phyloP scores from a whole-genome alignment of 2,113 vertebrate species.

The Malurus melanocephalus region DNA sequence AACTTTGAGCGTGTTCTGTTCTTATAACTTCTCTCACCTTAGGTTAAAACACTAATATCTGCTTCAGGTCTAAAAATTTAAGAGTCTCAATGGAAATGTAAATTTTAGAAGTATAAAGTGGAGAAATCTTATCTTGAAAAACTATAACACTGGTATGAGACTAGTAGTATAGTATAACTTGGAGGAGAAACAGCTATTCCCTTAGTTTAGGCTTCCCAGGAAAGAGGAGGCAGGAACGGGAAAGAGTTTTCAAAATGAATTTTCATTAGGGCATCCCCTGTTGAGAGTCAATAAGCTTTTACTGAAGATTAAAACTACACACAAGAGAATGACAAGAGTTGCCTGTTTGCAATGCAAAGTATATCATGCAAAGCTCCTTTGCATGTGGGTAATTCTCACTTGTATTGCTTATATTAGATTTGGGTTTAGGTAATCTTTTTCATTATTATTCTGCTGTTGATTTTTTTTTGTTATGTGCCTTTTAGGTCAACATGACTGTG shows the following conservation, averaged over 20 bases:
- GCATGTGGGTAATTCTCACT: background rate
- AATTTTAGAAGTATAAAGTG: background rate
- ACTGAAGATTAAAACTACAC: background rate
- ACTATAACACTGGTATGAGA: background rate
- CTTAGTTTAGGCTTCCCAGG: background rate
- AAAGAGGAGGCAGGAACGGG: background rate
- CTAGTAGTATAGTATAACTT: background rate
- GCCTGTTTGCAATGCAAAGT: background rate
- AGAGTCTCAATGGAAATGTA: background rate
- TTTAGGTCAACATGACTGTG: constrained; percentile 95
- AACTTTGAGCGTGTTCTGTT: background rate
- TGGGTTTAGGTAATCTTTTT: background rate
- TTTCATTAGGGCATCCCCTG: background rate
- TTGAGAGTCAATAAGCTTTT: background rate
- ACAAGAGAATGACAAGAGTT: background rate
- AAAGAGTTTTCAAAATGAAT: background rate
- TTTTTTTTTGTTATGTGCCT: background rate
- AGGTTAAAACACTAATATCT: background rate
- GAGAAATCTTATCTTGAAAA: background rate
- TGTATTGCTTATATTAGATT: background rate
- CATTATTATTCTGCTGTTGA: background rate
- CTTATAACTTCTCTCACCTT: background rate
- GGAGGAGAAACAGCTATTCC: background rate
- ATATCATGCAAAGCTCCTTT: background rate
- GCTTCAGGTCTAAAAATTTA: background rate